Evolutionary conservation across 2,113 vertebrate species (phyloP).

Genomic region (Phalacrocorax pelagicus): DNA sequence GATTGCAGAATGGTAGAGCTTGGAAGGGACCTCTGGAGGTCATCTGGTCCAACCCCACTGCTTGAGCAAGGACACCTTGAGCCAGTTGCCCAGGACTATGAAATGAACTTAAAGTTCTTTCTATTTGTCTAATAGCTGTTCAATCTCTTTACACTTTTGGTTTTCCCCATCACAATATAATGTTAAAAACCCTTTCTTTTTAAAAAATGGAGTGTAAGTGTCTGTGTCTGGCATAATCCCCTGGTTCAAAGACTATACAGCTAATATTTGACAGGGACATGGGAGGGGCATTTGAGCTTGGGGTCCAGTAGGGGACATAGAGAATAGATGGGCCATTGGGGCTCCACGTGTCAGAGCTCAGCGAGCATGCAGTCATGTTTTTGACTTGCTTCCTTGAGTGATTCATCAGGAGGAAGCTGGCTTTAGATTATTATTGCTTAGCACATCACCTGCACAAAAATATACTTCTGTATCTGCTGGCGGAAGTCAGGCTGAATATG

Average conservation of each 20-base stretch:
- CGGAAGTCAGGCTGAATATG: background rate
- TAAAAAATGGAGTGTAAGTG: background rate
- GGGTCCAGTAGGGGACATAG: no score
- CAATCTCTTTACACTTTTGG: background rate
- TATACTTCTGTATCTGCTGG: background rate
- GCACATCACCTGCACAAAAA: background rate
- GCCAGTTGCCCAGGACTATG: background rate
- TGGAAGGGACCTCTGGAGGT: background rate
- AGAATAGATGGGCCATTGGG: no score
- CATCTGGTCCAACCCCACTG: background rate
- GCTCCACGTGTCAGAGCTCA: fast-evolving
- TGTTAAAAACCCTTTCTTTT: fast-evolving
- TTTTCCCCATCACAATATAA: background rate
- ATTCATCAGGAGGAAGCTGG: background rate
- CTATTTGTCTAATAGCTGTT: background rate
- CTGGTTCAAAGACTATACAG: background rate
- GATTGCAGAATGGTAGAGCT: background rate
- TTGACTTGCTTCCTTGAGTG: background rate
- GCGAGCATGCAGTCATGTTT: background rate
- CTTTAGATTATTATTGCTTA: background rate
- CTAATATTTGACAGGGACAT: background rate
- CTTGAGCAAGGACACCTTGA: background rate
- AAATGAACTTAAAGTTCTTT: background rate
- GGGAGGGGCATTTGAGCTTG: background rate
- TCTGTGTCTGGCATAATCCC: background rate